Conservation (phyloP, 2,888 invertebrate species). For the Synergus umbraculus region DNA sequence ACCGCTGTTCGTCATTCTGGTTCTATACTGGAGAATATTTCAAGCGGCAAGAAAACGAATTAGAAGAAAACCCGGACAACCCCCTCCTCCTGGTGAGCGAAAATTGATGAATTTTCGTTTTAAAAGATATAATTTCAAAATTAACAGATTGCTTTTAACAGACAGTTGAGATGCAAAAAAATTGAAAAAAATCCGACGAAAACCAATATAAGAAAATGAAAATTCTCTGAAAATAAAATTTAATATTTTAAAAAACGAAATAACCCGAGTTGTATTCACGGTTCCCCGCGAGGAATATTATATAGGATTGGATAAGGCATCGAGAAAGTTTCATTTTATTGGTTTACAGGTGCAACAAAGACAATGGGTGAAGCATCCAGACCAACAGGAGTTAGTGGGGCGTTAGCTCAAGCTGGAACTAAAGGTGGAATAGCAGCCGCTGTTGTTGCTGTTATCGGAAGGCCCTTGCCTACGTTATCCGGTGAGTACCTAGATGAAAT, state of each 20-base stretch:
- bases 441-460: constrained; percentile 84
- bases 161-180: too few species aligned
- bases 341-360: constrained; percentile 58
- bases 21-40: constrained; percentile 94
- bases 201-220: constrained; percentile 18
- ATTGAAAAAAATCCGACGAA: constrained; percentile 2
- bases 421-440: constrained; percentile 86
- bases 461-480: constrained; percentile 85
- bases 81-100: constrained; percentile 58
- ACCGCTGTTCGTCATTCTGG: constrained; percentile 91
- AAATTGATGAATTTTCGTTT: background rate
- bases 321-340: constrained; percentile 1
- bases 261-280: background rate
- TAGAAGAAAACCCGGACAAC: constrained; percentile 82
- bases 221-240: background rate
- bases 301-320: background rate
- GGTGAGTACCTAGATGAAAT: constrained; percentile 58
- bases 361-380: constrained; percentile 66
- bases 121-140: background rate
- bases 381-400: constrained; percentile 78
- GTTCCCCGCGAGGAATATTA: background rate
- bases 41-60: constrained; percentile 93
- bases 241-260: constrained; percentile 12
- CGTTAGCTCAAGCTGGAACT: constrained; percentile 84
- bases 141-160: background rate